A percentile compares a stretch with the other conserved stretches of the same genome.
phyloP scores from a whole-genome alignment of 2,888 invertebrate genomes.

The Lasioglossum figueresi region DNA sequence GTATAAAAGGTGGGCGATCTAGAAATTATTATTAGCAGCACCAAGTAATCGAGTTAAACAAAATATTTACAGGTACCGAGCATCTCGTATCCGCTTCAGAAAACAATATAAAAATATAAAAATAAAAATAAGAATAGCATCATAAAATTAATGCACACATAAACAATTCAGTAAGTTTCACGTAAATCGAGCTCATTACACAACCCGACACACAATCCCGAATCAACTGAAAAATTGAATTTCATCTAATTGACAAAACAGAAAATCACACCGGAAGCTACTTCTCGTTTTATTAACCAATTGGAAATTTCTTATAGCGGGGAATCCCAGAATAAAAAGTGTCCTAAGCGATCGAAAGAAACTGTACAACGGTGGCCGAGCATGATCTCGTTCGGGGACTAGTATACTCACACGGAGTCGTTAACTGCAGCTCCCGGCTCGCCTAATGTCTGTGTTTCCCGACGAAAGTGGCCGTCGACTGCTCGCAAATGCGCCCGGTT shows the following conservation, averaged over 20 bases:
- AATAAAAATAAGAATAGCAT: too few relatives aligned
- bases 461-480: constrained; percentile 12
- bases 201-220: neutral
- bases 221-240: neutral
- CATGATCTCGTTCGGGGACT: neutral
- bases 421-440: constrained; percentile 7
- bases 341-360: constrained; percentile 5
- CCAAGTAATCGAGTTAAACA: neutral
- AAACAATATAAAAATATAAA: neutral
- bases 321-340: neutral
- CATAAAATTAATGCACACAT: neutral
- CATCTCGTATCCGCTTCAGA: neutral
- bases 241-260: neutral
- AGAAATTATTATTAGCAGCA: neutral
- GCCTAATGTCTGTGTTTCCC: neutral
- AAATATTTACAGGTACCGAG: neutral
- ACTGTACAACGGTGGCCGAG: neutral
- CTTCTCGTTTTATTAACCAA: neutral
- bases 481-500: constrained; percentile 10
- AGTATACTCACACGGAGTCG: constrained; percentile 2
- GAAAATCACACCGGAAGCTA: neutral
- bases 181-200: neutral
- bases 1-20: neutral
- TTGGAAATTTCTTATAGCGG: neutral
- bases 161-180: neutral